These are phyloP conservation scores for Musca vetustissima DNA, from an alignment of 1,140 invertebrate species.

Conservation along the genomic window DNA sequence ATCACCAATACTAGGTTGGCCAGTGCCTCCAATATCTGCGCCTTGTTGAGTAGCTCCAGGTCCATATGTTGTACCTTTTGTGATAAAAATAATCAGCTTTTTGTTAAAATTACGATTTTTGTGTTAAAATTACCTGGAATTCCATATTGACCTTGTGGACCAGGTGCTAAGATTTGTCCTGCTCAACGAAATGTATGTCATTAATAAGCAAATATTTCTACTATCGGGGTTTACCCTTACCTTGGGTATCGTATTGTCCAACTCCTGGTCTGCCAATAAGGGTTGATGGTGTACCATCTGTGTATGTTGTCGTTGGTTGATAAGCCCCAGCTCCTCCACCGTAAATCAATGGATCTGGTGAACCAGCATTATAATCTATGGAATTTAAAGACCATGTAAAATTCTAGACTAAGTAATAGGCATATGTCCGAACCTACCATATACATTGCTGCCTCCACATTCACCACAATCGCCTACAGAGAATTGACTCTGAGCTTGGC, in stretches of 20 bases:
- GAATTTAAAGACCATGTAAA: no score
- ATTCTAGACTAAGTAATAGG: no score
- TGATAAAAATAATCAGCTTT: background rate
- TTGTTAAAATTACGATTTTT: background rate
- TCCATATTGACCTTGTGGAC: background rate
- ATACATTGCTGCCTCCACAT: constrained; percentile 42
- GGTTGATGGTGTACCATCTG: constrained; percentile 13
- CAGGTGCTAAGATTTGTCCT: constrained; percentile 1
- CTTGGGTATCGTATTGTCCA: background rate
- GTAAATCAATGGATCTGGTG: constrained; percentile 23
- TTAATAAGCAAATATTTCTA: background rate
- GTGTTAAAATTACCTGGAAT: background rate
- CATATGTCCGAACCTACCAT: constrained; percentile 27
- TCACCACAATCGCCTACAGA: constrained; percentile 60
- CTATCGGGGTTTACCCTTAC: no score
- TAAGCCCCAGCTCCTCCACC: background rate
- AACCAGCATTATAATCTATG: constrained; percentile 26
- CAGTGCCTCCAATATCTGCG: constrained; percentile 23
- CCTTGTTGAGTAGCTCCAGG: background rate
- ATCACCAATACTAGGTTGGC: background rate
- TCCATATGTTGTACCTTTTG: background rate
- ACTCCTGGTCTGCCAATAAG: constrained; percentile 13
- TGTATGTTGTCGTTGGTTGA: background rate
- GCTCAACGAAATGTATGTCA: background rate
- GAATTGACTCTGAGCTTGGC: constrained; percentile 76